Evolutionary conservation across 2,888 invertebrate species (phyloP).

Genomic region (Dryomyza anilis): DNA sequence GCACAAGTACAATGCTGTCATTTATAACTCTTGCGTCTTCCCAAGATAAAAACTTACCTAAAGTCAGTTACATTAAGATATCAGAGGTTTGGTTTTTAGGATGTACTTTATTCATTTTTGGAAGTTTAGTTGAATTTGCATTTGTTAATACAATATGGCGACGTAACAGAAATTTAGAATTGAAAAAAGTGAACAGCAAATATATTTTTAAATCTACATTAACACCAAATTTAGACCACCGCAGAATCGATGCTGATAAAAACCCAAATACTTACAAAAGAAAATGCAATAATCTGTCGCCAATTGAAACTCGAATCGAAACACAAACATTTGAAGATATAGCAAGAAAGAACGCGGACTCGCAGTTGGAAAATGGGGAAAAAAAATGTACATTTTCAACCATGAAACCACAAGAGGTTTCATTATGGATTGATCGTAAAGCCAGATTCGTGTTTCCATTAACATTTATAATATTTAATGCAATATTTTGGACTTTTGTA

Average conservation of each 20-base stretch:
- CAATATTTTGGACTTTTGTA: conserved; percentile 79
- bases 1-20: conserved; percentile 84
- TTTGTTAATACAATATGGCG: conserved; percentile 90
- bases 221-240: conserved; percentile 65
- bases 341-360: conserved; percentile 35
- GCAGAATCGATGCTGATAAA: conserved; percentile 46
- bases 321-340: too few relatives aligned
- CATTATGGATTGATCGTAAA: conserved; percentile 81
- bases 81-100: conserved; percentile 90
- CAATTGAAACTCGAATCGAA: too few relatives aligned
- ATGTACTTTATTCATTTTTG: conserved; percentile 83
- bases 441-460: conserved; percentile 79
- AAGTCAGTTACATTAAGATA: conserved; percentile 88
- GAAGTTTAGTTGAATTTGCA: conserved; percentile 84
- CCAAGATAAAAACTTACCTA: conserved; percentile 76
- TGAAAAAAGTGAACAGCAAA: conserved; percentile 70
- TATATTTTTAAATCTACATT: conserved; percentile 83
- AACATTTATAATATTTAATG: conserved; percentile 79
- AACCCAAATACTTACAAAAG: conserved; percentile 27
- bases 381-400: conserved; percentile 59
- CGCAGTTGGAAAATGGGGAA: conserved; percentile 20
- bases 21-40: conserved; percentile 87
- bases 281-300: too few relatives aligned
- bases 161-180: conserved; percentile 66
- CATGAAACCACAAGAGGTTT: conserved; percentile 86